These are phyloP conservation scores for Paracyclopina nana DNA, from an alignment of 1,140 invertebrate genomes.

Conservation along the genomic window DNA sequence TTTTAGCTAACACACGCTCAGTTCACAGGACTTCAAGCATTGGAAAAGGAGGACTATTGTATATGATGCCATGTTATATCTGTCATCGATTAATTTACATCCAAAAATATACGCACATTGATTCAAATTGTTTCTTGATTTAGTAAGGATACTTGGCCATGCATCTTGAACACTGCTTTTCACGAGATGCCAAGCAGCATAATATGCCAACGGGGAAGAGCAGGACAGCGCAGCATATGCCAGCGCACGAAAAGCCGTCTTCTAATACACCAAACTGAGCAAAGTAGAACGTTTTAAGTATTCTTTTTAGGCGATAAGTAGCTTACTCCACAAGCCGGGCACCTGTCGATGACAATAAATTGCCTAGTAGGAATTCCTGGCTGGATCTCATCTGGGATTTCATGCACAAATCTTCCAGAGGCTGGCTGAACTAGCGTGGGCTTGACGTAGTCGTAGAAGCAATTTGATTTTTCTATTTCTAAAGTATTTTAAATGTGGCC, in stretches of 20 bases:
- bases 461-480: too few species aligned
- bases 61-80: background rate
- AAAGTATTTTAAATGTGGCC: too few species aligned
- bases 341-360: too few species aligned
- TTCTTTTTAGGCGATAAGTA: too few species aligned
- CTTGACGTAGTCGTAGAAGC: too few species aligned
- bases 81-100: constrained; percentile 5
- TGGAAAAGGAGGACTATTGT: background rate
- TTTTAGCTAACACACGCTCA: background rate
- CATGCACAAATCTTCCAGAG: too few species aligned
- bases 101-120: constrained; percentile 10
- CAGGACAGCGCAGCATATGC: constrained; percentile 55
- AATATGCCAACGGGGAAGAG: constrained; percentile 62
- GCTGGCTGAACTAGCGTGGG: too few species aligned
- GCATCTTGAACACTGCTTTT: constrained; percentile 56
- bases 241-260: constrained; percentile 58
- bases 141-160: constrained; percentile 44
- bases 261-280: constrained; percentile 54
- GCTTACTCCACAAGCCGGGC: too few species aligned
- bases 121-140: constrained; percentile 18
- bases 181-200: constrained; percentile 52
- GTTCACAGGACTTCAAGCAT: background rate
- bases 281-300: too few species aligned
- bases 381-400: too few species aligned
- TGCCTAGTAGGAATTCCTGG: too few species aligned